Evolutionary conservation across 1,140 invertebrate genomes (phyloP), one percentile per base, ranked within the genome.

Genomic region (Sminthurinus signatus): DNA sequence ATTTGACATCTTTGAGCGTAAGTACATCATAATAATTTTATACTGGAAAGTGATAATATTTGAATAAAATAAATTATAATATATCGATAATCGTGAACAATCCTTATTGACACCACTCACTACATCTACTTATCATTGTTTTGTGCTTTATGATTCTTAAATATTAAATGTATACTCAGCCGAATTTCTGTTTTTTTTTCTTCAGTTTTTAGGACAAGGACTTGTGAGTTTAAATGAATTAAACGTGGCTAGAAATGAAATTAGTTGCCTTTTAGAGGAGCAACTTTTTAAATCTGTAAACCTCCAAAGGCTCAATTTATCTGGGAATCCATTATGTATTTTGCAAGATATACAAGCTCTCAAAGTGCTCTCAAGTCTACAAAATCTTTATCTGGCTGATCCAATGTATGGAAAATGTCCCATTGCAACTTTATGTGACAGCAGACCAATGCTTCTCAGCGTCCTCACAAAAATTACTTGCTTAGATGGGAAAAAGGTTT

Each of bases 381-480:
- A 56, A 21, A 19, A 31, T 2, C 43, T 69, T 8, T 54, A 28
- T 46, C 36, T 69, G 39, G 31, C 42, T 28, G 67, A 69, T 31
- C 58, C 67, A 57, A 23, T 61, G 31, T 65, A 65, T 60, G 67
- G 67, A 14, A 69, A 65, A 56, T 69, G 67, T 58, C 67, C 67
- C 2, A 59, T 69, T 4, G 58, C 63, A 1, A 42, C 58, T 4
- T 23, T 65, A 28, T 69, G 67, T 27, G 67, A 69, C 23, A 55
- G 59, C 42, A 32, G 67, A 12, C 19, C 60, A 15, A 60, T 69
- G 59, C 19, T 69, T 31, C n/a, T 69, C 10, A 65, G 55, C 27
- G 2, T 46, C 15, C 36, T 69, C 25, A 44, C n/a, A 43, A 62
- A 65, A 17, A 19, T 69, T 25, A 32, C 29, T 28, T 29, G 4